Base-by-base conservation (phyloP, 2,797 vertebrate species). In the Enteromius afrohamiltoni region DNA sequence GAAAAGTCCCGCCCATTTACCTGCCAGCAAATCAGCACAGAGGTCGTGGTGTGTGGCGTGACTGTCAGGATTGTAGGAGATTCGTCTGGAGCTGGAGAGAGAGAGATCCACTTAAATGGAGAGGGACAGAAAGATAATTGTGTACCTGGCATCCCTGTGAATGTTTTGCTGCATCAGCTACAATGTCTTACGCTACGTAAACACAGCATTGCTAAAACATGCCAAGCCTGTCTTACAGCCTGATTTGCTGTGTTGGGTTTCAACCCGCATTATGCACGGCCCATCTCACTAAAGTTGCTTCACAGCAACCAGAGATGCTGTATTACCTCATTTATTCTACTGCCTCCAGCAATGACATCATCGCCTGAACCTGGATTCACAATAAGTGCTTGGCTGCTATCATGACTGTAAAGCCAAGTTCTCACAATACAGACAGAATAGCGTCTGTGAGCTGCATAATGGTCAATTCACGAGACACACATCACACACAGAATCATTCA, bases 11-110 rank as follows among this genome's bases (percentile, higher is more conserved):
- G 2, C 64, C 49, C 62, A 2, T 53, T 70, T 92, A 99, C 98
- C 97, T 98, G 96, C 98, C 98, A 99, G 85, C 95, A 95, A 92
- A 99, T 96, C 83, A 99, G 93, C 91, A 99, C 97, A 0, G 98
- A 99, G 0, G 97, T 98, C 1, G 97, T 98, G 37, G 98, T 99
- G 92, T 98, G 97, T 0, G 97, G 98, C 0, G 95, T 98, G 89
- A 99, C 96, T 0, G 97, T 98, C 71, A 98, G 91, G 74, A 99
- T 95, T 37, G 90, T 82, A 81, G 98, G 98, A 0, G 97, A 94
- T 87, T 94, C 92, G 62, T 94, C 94, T 5, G 94, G 95, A 77
- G 93, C 95, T 95, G 90, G 14, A 60, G 47, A 70, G 55, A 60
- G 71, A 79, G 11, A 34, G 1, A 65, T 19, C 71, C 53, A 62